Conservation (phyloP, 2,797 vertebrate genomes). For the Buceros bicornis region DNA sequence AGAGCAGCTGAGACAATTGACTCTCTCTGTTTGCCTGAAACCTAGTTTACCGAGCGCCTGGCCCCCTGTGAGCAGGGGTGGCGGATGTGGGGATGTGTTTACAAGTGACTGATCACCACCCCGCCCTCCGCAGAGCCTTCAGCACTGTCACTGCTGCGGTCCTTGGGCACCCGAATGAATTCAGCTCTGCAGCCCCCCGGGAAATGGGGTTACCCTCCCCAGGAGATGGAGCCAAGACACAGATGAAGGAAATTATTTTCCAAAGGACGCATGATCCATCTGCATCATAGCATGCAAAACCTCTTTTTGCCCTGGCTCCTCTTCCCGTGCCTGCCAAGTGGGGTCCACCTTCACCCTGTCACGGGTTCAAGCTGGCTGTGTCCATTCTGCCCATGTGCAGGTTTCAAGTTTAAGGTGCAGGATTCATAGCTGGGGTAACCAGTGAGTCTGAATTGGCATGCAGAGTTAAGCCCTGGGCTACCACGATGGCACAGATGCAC, state of each 20-base stretch:
- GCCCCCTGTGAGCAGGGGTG: background rate
- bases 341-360: background rate
- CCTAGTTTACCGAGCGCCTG: fast-evolving
- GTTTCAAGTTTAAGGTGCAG: background rate
- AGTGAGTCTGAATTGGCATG: background rate
- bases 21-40: background rate
- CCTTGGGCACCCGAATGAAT: fast-evolving
- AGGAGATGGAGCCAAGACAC: background rate
- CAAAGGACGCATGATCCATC: background rate
- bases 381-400: fast-evolving
- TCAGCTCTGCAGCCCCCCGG: background rate
- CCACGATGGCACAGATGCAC: fast-evolving
- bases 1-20: background rate
- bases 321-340: fast-evolving
- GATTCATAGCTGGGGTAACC: background rate
- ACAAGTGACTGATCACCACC: background rate
- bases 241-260: background rate
- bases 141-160: fast-evolving
- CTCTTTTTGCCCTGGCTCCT: background rate
- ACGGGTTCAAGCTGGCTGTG: background rate
- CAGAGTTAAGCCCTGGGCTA: background rate
- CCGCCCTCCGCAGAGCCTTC: background rate
- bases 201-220: background rate
- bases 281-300: background rate
- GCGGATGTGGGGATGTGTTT: background rate